Percentiles rank a stretch among this genome's conserved stretches.
These are phyloP conservation scores for Idaea aversata DNA, from an alignment of 2,888 invertebrate genomes.

Conservation along the genomic window DNA sequence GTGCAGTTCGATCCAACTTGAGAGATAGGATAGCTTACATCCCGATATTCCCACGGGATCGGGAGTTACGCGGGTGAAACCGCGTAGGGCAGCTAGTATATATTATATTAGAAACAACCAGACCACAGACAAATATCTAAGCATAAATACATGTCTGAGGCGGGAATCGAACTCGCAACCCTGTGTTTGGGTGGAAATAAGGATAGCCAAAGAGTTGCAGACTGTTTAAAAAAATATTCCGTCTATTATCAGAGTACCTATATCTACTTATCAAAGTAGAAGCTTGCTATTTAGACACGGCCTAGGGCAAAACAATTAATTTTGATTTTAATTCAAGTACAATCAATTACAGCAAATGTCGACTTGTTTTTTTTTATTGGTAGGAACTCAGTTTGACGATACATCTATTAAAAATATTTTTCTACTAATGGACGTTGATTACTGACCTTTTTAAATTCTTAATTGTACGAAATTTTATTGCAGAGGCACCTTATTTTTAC, in stretches of 20 bases:
- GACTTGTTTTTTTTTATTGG: conserved; percentile 29
- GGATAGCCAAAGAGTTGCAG: no score
- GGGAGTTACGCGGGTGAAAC: no score
- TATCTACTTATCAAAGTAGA: background rate
- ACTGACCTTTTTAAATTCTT: background rate
- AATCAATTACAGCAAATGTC: conserved; percentile 40
- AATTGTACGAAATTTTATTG: background rate
- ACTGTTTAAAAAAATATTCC: no score
- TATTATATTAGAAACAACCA: no score
- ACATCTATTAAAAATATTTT: background rate
- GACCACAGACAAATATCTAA: no score
- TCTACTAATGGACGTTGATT: background rate
- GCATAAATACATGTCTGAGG: no score
- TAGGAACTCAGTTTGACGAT: background rate
- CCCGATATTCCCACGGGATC: no score
- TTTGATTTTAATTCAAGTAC: conserved; percentile 37
- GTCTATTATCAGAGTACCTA: background rate
- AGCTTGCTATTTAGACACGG: conserved; percentile 11
- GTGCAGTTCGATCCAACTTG: no score
- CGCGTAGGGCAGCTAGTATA: no score
- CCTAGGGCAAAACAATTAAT: conserved; percentile 40
- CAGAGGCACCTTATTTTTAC: background rate
- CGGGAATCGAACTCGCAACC: no score
- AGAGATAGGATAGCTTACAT: no score
- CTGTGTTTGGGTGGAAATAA: no score